Evolutionary conservation across 1,140 invertebrate genomes (phyloP).

Genomic region (Macrobrachium rosenbergii): DNA sequence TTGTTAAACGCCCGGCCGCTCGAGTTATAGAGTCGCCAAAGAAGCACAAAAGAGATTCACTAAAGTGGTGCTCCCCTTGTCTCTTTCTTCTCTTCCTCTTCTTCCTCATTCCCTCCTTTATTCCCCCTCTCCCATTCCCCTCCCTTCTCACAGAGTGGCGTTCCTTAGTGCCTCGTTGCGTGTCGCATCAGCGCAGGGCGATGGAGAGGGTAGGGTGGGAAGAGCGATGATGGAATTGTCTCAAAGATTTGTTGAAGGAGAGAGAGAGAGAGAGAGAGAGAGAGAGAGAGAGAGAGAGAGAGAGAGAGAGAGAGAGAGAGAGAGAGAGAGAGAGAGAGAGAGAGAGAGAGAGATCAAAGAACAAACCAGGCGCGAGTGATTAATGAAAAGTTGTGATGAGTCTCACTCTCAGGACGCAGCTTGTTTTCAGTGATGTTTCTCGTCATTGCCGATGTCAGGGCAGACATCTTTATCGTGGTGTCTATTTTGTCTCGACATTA

Average conservation of each 20-base stretch:
- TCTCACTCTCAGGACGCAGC: background rate
- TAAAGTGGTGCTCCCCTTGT: too few species aligned
- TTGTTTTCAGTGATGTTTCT: too few species aligned
- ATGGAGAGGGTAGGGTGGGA: background rate
- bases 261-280: background rate
- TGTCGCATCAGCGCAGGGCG: background rate
- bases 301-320: background rate
- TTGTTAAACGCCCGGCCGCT: too few species aligned
- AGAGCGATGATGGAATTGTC: background rate
- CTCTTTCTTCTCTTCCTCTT: background rate
- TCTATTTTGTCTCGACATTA: too few species aligned
- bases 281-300: conserved; percentile 13
- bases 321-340: conserved; percentile 15
- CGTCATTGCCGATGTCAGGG: too few species aligned
- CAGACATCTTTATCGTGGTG: too few species aligned
- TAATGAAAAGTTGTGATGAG: background rate
- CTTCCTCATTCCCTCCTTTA: background rate
- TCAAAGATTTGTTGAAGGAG: too few species aligned
- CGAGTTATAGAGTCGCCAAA: too few species aligned
- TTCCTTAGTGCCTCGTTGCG: background rate
- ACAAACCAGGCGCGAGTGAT: background rate
- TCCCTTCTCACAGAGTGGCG: background rate
- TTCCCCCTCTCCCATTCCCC: background rate
- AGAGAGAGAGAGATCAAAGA: background rate
- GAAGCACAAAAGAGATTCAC: too few species aligned